Conservation (phyloP, 2,113 vertebrate genomes). For the Neopipo cinnamomea region DNA sequence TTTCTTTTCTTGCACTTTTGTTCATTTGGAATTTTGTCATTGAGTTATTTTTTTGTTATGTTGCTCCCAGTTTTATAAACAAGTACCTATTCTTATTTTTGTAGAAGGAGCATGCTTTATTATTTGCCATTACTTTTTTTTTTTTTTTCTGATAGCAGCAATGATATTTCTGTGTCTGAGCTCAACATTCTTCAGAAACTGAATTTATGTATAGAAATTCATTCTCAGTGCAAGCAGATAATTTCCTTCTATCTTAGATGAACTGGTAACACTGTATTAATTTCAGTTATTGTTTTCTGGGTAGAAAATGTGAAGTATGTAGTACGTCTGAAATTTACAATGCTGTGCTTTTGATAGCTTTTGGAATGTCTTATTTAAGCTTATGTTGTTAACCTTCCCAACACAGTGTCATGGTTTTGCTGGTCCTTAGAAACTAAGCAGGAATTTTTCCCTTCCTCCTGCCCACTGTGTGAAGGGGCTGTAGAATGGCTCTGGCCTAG, state of each 20-base stretch:
- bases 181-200: not conserved
- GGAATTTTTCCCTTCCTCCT: no score
- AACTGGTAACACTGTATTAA: not conserved
- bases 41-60: not conserved
- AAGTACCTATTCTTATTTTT: not conserved
- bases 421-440: no score
- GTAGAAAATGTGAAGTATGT: not conserved
- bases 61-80: not conserved
- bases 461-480: no score
- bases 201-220: not conserved
- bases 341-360: not conserved
- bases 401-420: no score
- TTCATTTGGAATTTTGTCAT: not conserved
- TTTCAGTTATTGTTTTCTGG: not conserved
- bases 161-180: not conserved
- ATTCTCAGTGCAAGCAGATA: not conserved
- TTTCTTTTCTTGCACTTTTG: not conserved
- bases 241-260: not conserved
- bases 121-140: not conserved
- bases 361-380: not conserved
- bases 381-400: constrained; percentile 17
- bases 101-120: not conserved
- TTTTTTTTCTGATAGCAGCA: not conserved
- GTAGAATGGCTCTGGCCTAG: no score
- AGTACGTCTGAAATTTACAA: no score